Base-by-base conservation (phyloP, 1,140 invertebrate species). In the Drosophila nigromelanica region DNA sequence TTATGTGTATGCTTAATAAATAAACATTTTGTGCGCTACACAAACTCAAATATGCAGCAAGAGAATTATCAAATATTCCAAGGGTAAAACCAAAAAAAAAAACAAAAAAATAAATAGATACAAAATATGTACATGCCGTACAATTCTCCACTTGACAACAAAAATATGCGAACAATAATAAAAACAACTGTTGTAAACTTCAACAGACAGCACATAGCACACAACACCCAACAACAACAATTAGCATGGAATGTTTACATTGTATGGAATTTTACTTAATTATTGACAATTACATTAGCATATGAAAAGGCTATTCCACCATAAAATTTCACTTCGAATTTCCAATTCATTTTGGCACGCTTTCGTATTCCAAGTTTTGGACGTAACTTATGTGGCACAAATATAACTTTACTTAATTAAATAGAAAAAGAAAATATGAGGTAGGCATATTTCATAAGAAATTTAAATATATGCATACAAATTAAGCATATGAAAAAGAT, bases 21-120 rank as follows among this genome's bases (percentile, higher is more conserved):
- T 80, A 86, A 80, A 86, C 78, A 86, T 80, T 83, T 85, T 83
- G 63, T 85, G 42, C 78, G 69, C 81, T 68, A 80, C 35, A 76
- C 69, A 83, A 76, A 85, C 78, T 56, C 70, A 81, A 87, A 85
- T 87, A 87, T 77, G 50, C 74, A 59, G 71, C 42, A 54, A 62
- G 40, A 67, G 54, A 67, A 54, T 73, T 73, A 60, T 60, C 47
- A 59, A 60, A 56, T 40, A 39, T 66, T 18, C 11, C 47, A 59
- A 64, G 39, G 56, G 35, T 40, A 63, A 42, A 76, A 60, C 50
- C 45, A 30, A 4, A 72, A 43, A 55, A 55, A 68, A 63, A 43
- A 68, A 63, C 43, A 21, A 35, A 27, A n/a, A 11, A 2, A 4
- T 14, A 51, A 45, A 50, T 45, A 61, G 61, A 77, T n/a, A 30